Evolutionary conservation across 2,113 vertebrate species (phyloP), one percentile per base, ranked within the genome.

Genomic region (Stigmatopora nigra): DNA sequence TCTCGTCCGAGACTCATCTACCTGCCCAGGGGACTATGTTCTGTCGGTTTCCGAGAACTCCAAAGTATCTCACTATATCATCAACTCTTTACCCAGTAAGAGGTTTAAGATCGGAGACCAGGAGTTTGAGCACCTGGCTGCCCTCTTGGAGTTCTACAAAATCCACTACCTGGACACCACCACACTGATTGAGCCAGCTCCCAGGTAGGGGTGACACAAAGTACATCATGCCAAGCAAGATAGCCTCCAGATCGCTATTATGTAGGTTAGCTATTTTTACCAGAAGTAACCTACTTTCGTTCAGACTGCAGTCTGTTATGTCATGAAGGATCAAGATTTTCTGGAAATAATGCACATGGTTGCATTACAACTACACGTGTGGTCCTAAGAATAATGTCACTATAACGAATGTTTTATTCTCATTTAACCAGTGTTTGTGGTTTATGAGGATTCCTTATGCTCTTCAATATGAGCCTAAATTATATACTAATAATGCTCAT

Each of bases 151-250:
- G 82, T 99, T 99, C 89, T 99, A 99, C 89, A 98, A 98, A 88
- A 97, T 95, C 87, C 97, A 99, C 86, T 99, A 99, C 90, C 89
- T 99, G 92, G 97, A 99, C 74, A 99, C 97, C 62, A 99, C 97
- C 79, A 99, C 96, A 31, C 91, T 99, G 35, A 94, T 98, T 75
- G 96, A 99, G 85, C 95, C 97, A 52, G 95, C 95, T 20, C 87
- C 94, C 86, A 96, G 94, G 95, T 98, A 91, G 75, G 81, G 35
- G 14, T 22, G 4, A 10, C 62, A 44, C 17, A 3, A 57, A 38
- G 5, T 9, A 7, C 38, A 17, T 5, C 7, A 25, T 38, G 20
- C 12, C 48, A 12, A 16, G 7, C 1, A 14, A 10, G 36, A 35
- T 59, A 13, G 36, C n/a, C 16, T 5, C 3, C 2, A 9, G 7